Evolutionary conservation across 2,888 invertebrate species (phyloP).

Genomic region (Idaea biselata): DNA sequence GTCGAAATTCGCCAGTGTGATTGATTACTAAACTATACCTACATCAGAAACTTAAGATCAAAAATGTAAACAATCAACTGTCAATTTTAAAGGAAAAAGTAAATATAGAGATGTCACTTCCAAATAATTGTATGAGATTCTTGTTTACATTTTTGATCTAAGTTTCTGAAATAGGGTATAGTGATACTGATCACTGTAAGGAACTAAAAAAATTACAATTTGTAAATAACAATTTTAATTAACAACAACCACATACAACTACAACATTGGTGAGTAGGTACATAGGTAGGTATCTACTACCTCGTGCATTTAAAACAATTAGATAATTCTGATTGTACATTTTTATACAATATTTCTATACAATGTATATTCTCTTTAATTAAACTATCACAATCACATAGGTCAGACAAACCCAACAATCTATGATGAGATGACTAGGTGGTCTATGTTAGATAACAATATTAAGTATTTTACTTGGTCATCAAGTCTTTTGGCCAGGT

Average conservation of each 20-base stretch:
- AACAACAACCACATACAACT: constrained; percentile 1
- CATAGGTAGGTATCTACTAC: neutral
- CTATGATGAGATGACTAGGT: neutral
- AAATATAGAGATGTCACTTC: too few relatives aligned
- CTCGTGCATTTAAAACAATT: neutral
- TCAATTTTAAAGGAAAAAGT: too few relatives aligned
- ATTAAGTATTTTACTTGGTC: neutral
- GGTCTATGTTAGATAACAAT: neutral
- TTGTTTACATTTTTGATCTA: too few relatives aligned
- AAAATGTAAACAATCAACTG: too few relatives aligned
- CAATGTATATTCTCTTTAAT: neutral
- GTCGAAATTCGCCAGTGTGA: too few relatives aligned
- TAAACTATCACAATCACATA: neutral
- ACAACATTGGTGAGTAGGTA: neutral
- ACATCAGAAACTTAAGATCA: too few relatives aligned
- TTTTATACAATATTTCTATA: neutral
- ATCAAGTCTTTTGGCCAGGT: neutral
- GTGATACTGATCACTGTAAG: too few relatives aligned
- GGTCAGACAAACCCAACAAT: neutral
- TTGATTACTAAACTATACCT: too few relatives aligned
- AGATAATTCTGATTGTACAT: neutral
- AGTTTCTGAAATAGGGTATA: too few relatives aligned
- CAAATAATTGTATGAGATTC: too few relatives aligned
- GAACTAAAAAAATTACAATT: neutral
- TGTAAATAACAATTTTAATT: neutral